Evolutionary conservation across 1,140 invertebrate genomes (phyloP).

Genomic region (Hylaeus anthracinus): DNA sequence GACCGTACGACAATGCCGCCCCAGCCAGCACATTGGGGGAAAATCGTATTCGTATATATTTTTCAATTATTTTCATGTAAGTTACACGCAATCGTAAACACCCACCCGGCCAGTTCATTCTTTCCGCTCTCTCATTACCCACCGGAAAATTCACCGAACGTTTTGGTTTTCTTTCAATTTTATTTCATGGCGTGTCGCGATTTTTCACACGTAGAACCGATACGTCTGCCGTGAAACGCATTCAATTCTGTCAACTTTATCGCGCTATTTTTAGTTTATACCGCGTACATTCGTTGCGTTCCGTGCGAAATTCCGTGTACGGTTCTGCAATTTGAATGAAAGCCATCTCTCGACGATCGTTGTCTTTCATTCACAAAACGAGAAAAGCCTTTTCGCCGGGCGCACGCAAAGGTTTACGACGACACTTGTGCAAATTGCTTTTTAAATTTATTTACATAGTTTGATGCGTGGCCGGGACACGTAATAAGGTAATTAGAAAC

Average conservation of each 20-base stretch:
- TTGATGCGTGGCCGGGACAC: background rate
- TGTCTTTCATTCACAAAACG: background rate
- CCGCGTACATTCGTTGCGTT: background rate
- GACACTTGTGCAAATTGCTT: background rate
- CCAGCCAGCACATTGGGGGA: constrained; percentile 72
- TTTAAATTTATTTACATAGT: background rate
- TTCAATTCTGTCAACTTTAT: background rate
- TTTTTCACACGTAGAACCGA: background rate
- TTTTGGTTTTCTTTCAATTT: background rate
- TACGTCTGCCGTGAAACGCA: background rate
- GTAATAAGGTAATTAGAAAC: background rate
- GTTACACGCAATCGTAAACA: constrained; percentile 57
- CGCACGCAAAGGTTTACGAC: background rate
- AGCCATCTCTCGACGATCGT: background rate
- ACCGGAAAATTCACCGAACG: background rate
- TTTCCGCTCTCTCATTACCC: constrained; percentile 1
- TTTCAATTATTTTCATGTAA: constrained; percentile 80
- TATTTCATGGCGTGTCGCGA: background rate
- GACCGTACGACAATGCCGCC: constrained; percentile 65
- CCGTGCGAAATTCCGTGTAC: background rate
- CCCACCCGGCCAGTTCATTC: constrained; percentile 45
- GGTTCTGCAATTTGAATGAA: constrained; percentile 9
- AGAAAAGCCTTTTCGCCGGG: background rate
- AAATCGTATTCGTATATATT: constrained; percentile 78
- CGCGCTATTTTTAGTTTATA: background rate